Percentiles rank a stretch among this genome's conserved stretches.
Conservation (phyloP, 1,140 invertebrate genomes). For the Zeugodacus cucurbitae region DNA sequence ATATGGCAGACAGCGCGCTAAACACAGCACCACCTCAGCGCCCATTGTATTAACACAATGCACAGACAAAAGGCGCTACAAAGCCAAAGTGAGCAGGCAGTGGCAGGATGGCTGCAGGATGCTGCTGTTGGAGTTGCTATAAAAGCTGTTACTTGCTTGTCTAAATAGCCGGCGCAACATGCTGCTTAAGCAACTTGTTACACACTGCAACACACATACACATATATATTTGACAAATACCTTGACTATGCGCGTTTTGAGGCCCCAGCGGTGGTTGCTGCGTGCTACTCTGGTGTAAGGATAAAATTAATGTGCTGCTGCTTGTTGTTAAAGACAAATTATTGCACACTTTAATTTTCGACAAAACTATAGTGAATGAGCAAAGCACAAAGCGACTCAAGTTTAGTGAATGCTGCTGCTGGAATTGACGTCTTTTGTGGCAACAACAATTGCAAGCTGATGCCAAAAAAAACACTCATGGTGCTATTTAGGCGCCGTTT, state of each 20-base stretch:
- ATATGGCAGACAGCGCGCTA: not conserved
- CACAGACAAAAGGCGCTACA: not conserved
- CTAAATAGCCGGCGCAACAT: not conserved
- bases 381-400: not conserved
- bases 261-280: not conserved
- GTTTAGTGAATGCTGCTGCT: not conserved
- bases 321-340: conserved; percentile 41
- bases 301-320: conserved; percentile 42
- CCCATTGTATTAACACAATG: not conserved
- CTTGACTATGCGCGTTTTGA: not conserved
- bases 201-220: not conserved
- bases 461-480: not conserved
- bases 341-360: conserved; percentile 41
- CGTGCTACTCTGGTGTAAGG: not conserved
- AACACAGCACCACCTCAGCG: not conserved
- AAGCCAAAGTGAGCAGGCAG: not conserved
- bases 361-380: not conserved
- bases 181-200: not conserved
- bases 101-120: not conserved
- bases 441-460: not conserved
- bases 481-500: not conserved
- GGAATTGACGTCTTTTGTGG: not conserved
- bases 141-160: not conserved
- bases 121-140: not conserved
- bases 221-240: too few relatives aligned